Percentiles rank a stretch among this genome's conserved stretches.
Conservation (phyloP, 2,797 vertebrate species). For the Apogon talboti region DNA sequence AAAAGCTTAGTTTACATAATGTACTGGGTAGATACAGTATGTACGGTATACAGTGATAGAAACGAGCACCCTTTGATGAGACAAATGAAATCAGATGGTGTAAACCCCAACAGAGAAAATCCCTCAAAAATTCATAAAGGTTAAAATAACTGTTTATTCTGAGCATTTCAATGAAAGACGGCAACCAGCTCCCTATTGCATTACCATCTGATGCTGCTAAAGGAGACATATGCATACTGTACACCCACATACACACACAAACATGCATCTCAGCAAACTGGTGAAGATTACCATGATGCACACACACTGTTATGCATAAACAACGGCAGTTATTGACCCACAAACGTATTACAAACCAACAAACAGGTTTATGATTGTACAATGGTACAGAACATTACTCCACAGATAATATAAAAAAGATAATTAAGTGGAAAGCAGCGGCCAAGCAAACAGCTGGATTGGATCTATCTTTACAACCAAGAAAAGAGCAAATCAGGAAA, state of each 20-base stretch:
- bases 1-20: conserved; percentile 13
- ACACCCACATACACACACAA: conserved; percentile 27
- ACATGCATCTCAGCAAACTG: conserved; percentile 1
- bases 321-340: neutral
- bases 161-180: conserved; percentile 67
- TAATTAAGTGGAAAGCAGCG: too few species aligned
- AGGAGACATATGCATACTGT: conserved; percentile 38
- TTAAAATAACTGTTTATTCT: conserved; percentile 82
- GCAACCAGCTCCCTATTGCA: conserved; percentile 60
- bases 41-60: conserved; percentile 19
- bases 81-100: conserved; percentile 72
- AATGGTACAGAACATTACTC: too few species aligned
- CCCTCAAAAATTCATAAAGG: conserved; percentile 80
- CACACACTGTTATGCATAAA: conserved; percentile 17
- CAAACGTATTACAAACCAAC: neutral
- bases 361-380: too few species aligned
- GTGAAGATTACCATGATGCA: conserved; percentile 18
- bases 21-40: conserved; percentile 3
- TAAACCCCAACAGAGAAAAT: conserved; percentile 66
- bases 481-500: too few species aligned
- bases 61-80: conserved; percentile 56
- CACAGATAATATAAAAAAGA: too few species aligned
- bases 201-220: conserved; percentile 59
- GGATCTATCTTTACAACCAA: too few species aligned
- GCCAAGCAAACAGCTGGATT: too few species aligned